Conservation (phyloP, 2,888 invertebrate species). For the Perizoma affinitatum region DNA sequence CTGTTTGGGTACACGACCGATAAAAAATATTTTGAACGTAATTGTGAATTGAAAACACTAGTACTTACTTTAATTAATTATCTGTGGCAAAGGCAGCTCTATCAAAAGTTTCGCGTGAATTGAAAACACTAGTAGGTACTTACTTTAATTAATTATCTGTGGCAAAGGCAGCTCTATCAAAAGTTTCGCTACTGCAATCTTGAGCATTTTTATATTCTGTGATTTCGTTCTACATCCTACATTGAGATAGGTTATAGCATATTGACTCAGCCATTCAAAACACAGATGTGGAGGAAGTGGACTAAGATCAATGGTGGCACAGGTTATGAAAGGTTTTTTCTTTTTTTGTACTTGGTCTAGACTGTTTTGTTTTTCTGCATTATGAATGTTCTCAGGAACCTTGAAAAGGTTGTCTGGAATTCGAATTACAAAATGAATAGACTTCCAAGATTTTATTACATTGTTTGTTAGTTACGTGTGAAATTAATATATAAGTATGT, state of each 20-base stretch:
- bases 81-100: too few species aligned
- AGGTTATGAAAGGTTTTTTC: conserved; percentile 48
- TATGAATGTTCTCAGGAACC: neutral
- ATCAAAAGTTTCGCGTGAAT: too few species aligned
- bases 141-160: too few species aligned
- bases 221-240: conserved; percentile 54
- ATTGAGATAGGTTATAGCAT: conserved; percentile 79
- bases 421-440: too few species aligned
- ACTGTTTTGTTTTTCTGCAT: conserved; percentile 11
- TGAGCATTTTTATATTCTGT: conserved; percentile 8
- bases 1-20: too few species aligned
- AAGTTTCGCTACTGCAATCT: conserved; percentile 16
- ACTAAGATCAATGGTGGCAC: conserved; percentile 40
- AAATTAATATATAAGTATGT: too few species aligned
- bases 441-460: too few species aligned
- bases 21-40: too few species aligned
- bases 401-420: conserved; percentile 5
- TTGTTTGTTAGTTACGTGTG: too few species aligned
- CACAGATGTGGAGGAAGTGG: conserved; percentile 64
- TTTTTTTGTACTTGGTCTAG: conserved; percentile 31
- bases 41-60: too few species aligned
- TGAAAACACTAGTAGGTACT: too few species aligned
- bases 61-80: too few species aligned
- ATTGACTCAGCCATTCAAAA: conserved; percentile 66
- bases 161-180: neutral